Conservation (phyloP, 2,888 invertebrate genomes). For the Coremacera marginata region DNA sequence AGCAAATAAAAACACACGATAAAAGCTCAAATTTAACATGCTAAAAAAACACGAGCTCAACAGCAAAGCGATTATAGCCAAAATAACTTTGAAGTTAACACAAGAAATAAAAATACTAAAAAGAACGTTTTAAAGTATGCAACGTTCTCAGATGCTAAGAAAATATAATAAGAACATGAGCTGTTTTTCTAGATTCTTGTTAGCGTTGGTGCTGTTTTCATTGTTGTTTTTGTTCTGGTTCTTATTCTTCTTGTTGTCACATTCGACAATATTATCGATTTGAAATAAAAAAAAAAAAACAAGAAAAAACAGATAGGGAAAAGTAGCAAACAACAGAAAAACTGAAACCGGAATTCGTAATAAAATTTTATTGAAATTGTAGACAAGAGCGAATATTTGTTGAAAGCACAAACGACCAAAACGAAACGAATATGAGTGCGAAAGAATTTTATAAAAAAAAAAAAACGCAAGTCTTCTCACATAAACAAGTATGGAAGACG, state of each 20-base stretch:
- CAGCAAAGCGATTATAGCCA: not conserved
- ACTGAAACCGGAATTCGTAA: constrained; percentile 56
- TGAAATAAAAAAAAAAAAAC: constrained; percentile 46
- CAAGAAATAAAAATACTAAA: not conserved
- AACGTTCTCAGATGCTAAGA: not conserved
- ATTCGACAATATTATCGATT: constrained; percentile 36
- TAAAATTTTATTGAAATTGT: constrained; percentile 63
- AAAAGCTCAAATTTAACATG: too few species aligned
- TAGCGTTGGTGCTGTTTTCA: constrained; percentile 29
- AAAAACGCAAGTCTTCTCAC: constrained; percentile 37
- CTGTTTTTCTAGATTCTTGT: constrained; percentile 23
- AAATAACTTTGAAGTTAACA: not conserved
- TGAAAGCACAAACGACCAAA: constrained; percentile 36
- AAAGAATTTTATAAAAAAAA: constrained; percentile 16
- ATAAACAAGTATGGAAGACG: not conserved
- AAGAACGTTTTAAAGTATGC: constrained; percentile 22
- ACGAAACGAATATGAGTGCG: constrained; percentile 34
- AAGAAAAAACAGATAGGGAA: constrained; percentile 41
- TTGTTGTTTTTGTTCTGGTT: constrained; percentile 8
- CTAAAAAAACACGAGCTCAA: not conserved
- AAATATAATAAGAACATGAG: constrained; percentile 17
- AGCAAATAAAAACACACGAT: not conserved
- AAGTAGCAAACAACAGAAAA: constrained; percentile 40
- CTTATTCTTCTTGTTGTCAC: constrained; percentile 9
- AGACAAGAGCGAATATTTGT: constrained; percentile 52